Evolutionary conservation across 2,113 vertebrate species (phyloP), one percentile per base, ranked within the genome.

Genomic region (Colistium nudipinnis): DNA sequence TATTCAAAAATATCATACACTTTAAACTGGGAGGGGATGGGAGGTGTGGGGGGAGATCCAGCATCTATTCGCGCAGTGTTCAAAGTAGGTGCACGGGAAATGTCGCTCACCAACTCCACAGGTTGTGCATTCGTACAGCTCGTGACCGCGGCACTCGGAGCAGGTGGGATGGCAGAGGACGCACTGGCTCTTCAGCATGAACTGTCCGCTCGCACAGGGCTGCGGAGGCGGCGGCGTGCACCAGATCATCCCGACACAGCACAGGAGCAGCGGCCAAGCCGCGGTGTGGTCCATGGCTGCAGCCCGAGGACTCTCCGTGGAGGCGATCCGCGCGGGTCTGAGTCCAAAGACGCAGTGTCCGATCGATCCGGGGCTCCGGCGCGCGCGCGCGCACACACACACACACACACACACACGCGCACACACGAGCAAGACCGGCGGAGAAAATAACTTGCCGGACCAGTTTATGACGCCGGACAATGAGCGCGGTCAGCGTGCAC

Each of bases 101-200:
- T 51, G 13, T 35, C 7, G 64, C 92, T 91, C 82, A 93, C 91
- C 84, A 66, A 91, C 83, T 85, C 88, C 93, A 74, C 93, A 94
- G 82, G 81, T 88, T 13, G 83, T 92, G 72, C 92, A 92, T 52
- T 94, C 80, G 71, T 90, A 93, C 17, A 92, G 86, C 81, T 94
- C 92, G 17, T 91, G 91, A 1, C 91, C 91, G 33, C 31, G 62
- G 80, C 92, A 91, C 85, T 93, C 90, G 2, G 89, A 67, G 80
- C 92, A 93, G 90, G 88, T 92, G 74, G 88, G 88, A 63, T 93
- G 91, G 57, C 92, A 93, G 62, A 89, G 80, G 71, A 93, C 90
- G 41, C 92, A 93, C 85, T 92, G 91, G 59, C 30, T 88, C 68
- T 90, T 93, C 54, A 92, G 76, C 41, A 81, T 1, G 48, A 91